These are phyloP conservation scores for Gari tellinella DNA, from an alignment of 2,888 invertebrate genomes.

Conservation along the genomic window DNA sequence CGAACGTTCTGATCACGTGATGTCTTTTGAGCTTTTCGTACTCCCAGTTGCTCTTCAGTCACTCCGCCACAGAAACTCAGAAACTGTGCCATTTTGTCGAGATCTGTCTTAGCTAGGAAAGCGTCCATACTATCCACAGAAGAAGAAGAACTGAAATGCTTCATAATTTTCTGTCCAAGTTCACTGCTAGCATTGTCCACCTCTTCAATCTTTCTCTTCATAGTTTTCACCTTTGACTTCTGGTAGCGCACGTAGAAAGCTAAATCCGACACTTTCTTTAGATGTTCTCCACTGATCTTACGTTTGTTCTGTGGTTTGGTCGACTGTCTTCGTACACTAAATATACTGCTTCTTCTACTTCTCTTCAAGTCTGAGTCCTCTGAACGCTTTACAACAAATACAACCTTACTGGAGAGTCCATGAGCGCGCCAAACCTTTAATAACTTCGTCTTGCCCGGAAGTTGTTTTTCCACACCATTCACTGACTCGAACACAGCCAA, in stretches of 20 bases:
- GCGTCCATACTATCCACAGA: slow-evolving; percentile 42
- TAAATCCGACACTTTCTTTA: slow-evolving; percentile 40
- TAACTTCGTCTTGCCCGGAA: slow-evolving; percentile 36
- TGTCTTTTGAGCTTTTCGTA: neutral
- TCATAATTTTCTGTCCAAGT: slow-evolving; percentile 19
- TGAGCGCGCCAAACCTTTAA: slow-evolving; percentile 47
- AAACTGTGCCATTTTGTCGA: slow-evolving; percentile 30
- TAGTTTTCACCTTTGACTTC: slow-evolving; percentile 13
- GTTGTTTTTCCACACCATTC: slow-evolving; percentile 40
- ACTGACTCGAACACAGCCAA: slow-evolving; percentile 39
- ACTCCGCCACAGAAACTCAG: slow-evolving; percentile 7
- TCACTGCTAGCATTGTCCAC: slow-evolving; percentile 3
- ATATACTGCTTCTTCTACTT: slow-evolving; percentile 19
- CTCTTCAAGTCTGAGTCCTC: slow-evolving; percentile 10
- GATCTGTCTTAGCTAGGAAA: slow-evolving; percentile 40
- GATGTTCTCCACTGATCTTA: neutral
- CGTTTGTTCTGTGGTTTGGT: slow-evolving; percentile 11
- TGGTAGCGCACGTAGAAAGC: slow-evolving; percentile 15
- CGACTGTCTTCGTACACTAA: slow-evolving; percentile 11
- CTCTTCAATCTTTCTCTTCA: slow-evolving; percentile 7
- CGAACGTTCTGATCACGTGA: neutral
- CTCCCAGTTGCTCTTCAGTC: slow-evolving; percentile 9
- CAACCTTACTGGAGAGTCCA: slow-evolving; percentile 37
- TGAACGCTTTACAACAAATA: slow-evolving; percentile 38
- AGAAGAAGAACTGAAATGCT: slow-evolving; percentile 5